These are phyloP conservation scores for Harpegnathos saltator DNA, from an alignment of 1,140 invertebrate genomes.

Conservation along the genomic window DNA sequence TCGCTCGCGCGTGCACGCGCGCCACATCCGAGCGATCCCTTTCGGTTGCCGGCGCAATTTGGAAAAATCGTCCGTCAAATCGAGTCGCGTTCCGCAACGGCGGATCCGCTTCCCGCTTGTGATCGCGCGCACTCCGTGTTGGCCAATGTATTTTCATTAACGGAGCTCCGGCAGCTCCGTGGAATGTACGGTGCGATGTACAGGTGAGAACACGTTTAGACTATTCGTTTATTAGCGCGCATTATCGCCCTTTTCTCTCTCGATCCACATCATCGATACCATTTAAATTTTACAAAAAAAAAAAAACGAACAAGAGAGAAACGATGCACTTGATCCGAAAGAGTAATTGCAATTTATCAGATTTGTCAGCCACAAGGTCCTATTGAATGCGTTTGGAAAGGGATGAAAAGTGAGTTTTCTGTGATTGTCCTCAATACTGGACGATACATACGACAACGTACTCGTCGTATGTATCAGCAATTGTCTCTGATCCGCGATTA, in stretches of 20 bases:
- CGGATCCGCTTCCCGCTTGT: neutral
- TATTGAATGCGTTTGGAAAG: no score
- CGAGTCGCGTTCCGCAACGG: neutral
- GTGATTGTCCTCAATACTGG: no score
- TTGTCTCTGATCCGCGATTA: no score
- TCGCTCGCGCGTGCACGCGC: conserved; percentile 5
- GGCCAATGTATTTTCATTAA: conserved; percentile 16
- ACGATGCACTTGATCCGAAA: no score
- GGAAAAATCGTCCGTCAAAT: conserved; percentile 29
- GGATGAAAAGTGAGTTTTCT: no score
- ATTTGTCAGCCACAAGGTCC: no score
- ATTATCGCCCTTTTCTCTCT: neutral
- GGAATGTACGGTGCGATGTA: neutral
- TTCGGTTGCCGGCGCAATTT: conserved; percentile 1
- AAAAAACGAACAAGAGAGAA: no score
- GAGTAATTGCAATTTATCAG: no score
- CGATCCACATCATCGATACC: no score
- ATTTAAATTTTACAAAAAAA: no score
- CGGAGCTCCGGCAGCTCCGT: neutral
- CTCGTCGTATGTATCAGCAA: no score
- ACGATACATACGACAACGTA: no score
- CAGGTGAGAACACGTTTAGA: neutral
- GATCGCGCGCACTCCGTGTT: neutral
- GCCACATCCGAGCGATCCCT: neutral
- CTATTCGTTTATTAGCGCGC: neutral